Percentiles rank a stretch among this genome's conserved stretches.
phyloP scores from a whole-genome alignment of 35 echinoderm and acorn worm genomes.

The Nesometra sesokonis region DNA sequence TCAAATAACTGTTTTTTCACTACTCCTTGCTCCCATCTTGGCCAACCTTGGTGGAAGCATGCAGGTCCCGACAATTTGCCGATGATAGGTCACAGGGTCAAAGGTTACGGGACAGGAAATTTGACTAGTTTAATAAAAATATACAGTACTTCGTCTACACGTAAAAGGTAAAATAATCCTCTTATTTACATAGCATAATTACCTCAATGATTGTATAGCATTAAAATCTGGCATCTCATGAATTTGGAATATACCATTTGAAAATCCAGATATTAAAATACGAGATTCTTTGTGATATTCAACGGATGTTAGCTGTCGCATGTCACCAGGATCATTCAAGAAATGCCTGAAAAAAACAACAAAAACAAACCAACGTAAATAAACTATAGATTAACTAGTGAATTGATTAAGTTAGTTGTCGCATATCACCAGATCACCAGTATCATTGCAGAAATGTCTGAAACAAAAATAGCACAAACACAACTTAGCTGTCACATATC shows the following conservation, averaged over 20 bases:
- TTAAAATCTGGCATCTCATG: conserved; percentile 94
- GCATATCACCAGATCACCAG: background rate
- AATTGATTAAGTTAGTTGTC: background rate
- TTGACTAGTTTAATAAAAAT: too few relatives aligned
- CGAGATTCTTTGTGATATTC: conserved; percentile 82
- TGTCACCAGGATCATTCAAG: conserved; percentile 64
- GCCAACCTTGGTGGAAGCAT: too few relatives aligned
- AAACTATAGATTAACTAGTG: too few relatives aligned
- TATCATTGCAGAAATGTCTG: too few relatives aligned
- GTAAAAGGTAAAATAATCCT: background rate
- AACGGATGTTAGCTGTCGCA: conserved; percentile 48
- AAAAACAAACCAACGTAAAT: too few relatives aligned
- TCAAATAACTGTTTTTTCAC: too few relatives aligned
- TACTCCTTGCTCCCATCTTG: too few relatives aligned
- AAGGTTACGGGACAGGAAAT: too few relatives aligned
- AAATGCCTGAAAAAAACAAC: conserved; percentile 47
- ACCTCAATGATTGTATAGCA: conserved; percentile 85
- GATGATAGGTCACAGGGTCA: too few relatives aligned
- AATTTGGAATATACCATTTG: conserved; percentile 74
- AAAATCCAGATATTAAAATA: conserved; percentile 77
- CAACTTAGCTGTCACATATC: conserved; percentile 26
- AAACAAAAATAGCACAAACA: background rate
- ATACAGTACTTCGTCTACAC: background rate
- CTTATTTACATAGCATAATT: background rate
- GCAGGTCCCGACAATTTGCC: too few relatives aligned